Evolutionary conservation across 2,888 invertebrate species (phyloP).

Genomic region (Acronicta leporina): DNA sequence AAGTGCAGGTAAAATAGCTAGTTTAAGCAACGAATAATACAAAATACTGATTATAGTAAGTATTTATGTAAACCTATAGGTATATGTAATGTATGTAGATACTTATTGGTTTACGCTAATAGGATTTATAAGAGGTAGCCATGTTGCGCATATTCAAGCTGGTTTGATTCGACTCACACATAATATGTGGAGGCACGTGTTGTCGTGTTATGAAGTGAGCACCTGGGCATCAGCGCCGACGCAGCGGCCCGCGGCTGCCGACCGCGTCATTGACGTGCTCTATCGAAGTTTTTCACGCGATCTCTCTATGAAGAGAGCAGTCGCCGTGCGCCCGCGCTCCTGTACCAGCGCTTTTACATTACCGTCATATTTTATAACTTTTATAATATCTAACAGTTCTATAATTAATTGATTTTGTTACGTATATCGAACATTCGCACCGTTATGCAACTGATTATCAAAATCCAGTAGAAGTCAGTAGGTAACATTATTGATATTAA

Average conservation of each 20-base stretch:
- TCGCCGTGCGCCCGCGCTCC: constrained; percentile 77
- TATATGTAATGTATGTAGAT: no score
- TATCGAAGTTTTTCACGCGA: constrained; percentile 86
- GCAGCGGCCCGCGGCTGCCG: constrained; percentile 9
- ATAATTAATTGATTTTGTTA: constrained; percentile 44
- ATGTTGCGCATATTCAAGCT: constrained; percentile 48
- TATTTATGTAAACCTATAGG: constrained; percentile 9
- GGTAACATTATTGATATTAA: constrained; percentile 33
- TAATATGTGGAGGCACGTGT: constrained; percentile 42
- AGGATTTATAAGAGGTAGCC: constrained; percentile 38
- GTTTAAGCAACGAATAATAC: no score
- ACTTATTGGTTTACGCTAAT: constrained; percentile 25
- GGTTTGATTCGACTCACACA: constrained; percentile 44
- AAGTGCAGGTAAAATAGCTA: no score
- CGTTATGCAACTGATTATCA: constrained; percentile 38
- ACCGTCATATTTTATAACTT: constrained; percentile 43
- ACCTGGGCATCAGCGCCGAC: constrained; percentile 36
- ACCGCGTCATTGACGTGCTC: constrained; percentile 77
- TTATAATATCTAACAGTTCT: constrained; percentile 33
- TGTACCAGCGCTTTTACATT: constrained; percentile 69
- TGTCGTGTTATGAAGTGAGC: constrained; percentile 56
- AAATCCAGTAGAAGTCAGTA: constrained; percentile 30
- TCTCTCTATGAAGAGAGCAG: constrained; percentile 86
- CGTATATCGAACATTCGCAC: constrained; percentile 32
- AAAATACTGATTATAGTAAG: no score